Evolutionary conservation across 2,113 vertebrate species (phyloP).

Genomic region (Zeus faber): DNA sequence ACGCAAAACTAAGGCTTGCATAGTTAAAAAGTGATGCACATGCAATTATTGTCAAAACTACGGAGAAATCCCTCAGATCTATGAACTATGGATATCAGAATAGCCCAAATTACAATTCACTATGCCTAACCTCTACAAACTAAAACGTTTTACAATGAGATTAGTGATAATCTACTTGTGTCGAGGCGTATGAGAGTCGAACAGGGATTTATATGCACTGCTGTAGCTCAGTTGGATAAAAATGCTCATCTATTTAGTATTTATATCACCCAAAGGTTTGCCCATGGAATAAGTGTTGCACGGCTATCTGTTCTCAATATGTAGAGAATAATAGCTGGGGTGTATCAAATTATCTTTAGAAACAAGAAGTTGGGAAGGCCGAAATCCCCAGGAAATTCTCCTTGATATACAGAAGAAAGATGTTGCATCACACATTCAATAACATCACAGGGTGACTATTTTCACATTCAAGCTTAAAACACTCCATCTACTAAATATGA

Average conservation of each 20-base stretch:
- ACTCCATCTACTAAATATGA: slow-evolving; percentile 34
- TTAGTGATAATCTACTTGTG: no score
- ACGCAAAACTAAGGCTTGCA: slow-evolving; percentile 54
- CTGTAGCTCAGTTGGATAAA: no score
- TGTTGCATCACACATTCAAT: slow-evolving; percentile 7
- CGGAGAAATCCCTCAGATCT: slow-evolving; percentile 14
- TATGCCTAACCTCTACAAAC: slow-evolving; percentile 33
- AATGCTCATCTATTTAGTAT: no score
- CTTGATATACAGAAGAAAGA: not conserved
- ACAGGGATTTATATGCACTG: slow-evolving; percentile 10
- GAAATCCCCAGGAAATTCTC: not conserved
- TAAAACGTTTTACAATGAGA: no score
- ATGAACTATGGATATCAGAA: slow-evolving; percentile 25
- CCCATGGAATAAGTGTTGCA: not conserved
- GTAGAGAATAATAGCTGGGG: not conserved
- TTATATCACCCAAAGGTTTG: not conserved
- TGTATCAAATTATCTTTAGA: not conserved
- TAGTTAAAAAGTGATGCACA: slow-evolving; percentile 52
- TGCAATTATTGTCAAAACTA: slow-evolving; percentile 33
- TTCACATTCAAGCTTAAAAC: slow-evolving; percentile 35
- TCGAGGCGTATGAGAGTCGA: no score
- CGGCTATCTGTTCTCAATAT: not conserved
- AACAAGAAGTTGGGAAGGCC: not conserved
- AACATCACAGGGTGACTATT: not conserved
- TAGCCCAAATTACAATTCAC: slow-evolving; percentile 17